Conservation (phyloP, 2,888 invertebrate species). For the Caenorhabditis doughertyi region DNA sequence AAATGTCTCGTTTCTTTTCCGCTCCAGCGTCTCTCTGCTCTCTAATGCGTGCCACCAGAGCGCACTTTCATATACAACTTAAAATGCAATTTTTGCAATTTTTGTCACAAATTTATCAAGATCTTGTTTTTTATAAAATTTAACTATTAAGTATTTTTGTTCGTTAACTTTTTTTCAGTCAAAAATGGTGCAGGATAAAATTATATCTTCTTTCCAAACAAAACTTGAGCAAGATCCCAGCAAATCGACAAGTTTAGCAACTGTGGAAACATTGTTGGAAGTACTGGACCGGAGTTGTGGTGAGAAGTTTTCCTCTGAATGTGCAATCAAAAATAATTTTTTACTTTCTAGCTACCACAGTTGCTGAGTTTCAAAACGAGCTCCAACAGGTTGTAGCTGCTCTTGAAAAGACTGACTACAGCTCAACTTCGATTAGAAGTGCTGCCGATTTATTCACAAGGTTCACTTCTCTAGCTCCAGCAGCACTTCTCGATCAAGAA, state of each 20-base stretch:
- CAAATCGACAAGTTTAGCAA: conserved; percentile 84
- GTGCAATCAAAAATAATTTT: neutral
- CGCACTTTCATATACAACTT: neutral
- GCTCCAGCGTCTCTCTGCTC: neutral
- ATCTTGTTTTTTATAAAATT: neutral
- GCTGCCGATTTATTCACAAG: conserved; percentile 84
- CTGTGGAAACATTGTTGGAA: conserved; percentile 83
- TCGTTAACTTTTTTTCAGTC: too few species aligned
- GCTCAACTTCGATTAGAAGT: conserved; percentile 84
- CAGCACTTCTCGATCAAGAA: conserved; percentile 81
- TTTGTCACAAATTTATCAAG: too few species aligned
- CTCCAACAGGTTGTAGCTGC: conserved; percentile 82
- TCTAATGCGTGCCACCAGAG: neutral
- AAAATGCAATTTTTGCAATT: neutral
- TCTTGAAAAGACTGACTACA: conserved; percentile 83
- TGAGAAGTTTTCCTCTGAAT: neutral
- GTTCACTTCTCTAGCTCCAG: conserved; percentile 84
- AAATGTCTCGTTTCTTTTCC: neutral
- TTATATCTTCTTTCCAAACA: conserved; percentile 36
- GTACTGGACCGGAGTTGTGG: conserved; percentile 45
- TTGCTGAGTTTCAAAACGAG: conserved; percentile 83
- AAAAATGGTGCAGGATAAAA: conserved; percentile 43
- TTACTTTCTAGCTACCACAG: conserved; percentile 82
- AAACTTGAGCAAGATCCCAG: conserved; percentile 73
- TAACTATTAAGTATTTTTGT: neutral